These are phyloP conservation scores for Natator depressus DNA, from an alignment of 2,113 vertebrate species.

Conservation along the genomic window DNA sequence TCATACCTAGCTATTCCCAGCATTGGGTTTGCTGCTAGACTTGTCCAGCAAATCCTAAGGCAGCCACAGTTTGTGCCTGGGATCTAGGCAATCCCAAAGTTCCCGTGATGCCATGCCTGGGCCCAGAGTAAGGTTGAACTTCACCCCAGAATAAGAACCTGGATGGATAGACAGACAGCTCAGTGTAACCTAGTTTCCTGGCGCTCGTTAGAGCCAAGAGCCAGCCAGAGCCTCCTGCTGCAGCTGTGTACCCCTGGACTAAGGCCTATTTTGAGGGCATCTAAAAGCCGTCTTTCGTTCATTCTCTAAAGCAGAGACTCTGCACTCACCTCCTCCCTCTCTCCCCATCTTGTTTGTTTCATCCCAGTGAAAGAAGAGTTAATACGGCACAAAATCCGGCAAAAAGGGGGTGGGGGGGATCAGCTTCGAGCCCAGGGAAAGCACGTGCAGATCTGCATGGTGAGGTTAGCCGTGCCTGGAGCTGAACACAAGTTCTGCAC, in stretches of 20 bases:
- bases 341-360: too few species aligned
- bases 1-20: too few species aligned
- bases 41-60: not conserved
- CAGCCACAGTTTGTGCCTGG: not conserved
- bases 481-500: not conserved
- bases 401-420: rapidly evolving
- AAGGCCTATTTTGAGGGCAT: not conserved
- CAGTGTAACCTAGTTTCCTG: rapidly evolving
- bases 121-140: too few species aligned
- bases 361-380: not conserved
- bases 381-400: not conserved
- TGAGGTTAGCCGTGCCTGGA: not conserved
- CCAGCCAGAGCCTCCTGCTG: not conserved
- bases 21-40: not conserved
- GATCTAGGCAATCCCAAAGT: too few species aligned
- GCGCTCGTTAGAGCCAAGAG: not conserved
- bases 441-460: too few species aligned
- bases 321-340: not conserved
- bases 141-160: too few species aligned
- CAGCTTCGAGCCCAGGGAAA: not conserved
- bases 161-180: too few species aligned
- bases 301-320: not conserved
- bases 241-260: not conserved
- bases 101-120: too few species aligned
- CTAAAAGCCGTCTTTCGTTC: not conserved